A percentile compares a stretch with the other conserved stretches of the same genome.
Evolutionary conservation across 2,797 vertebrate species (phyloP).

Genomic region (Diceros bicornis): DNA sequence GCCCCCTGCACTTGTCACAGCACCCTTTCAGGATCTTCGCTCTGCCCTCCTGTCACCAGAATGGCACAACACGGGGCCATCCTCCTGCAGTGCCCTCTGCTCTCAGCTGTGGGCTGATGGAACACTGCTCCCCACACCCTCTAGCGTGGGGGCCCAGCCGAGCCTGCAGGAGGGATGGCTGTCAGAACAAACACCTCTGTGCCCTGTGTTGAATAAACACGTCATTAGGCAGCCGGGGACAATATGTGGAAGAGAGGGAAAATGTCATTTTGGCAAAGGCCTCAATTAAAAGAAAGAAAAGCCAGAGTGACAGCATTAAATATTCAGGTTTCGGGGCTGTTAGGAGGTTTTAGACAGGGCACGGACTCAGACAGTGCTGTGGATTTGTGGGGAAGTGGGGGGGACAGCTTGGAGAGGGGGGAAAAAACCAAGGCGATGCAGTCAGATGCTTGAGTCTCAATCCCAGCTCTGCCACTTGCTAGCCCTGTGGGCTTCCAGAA

Average conservation of each 20-base stretch:
- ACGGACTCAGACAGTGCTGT: background rate
- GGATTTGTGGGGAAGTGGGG: background rate
- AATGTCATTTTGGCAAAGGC: slow-evolving; percentile 60
- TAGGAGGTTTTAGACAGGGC: background rate
- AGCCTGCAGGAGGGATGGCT: accelerated
- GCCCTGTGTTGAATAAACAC: slow-evolving; percentile 3
- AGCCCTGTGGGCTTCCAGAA: background rate
- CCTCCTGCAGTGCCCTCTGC: background rate
- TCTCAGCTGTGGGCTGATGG: background rate
- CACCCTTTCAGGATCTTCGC: background rate
- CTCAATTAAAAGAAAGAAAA: slow-evolving; percentile 72
- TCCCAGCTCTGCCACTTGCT: background rate
- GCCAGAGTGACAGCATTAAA: slow-evolving; percentile 60
- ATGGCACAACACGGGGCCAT: background rate
- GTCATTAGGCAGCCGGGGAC: background rate
- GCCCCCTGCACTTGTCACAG: background rate
- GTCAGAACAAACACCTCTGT: background rate
- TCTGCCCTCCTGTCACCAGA: accelerated
- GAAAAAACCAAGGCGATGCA: background rate
- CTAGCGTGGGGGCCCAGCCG: accelerated
- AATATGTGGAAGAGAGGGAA: background rate
- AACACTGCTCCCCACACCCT: background rate
- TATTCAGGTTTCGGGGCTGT: slow-evolving; percentile 32
- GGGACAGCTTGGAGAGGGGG: background rate
- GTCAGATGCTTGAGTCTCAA: background rate